phyloP scores from a whole-genome alignment of 2,888 invertebrate genomes.

The Diadegma fenestrale region DNA sequence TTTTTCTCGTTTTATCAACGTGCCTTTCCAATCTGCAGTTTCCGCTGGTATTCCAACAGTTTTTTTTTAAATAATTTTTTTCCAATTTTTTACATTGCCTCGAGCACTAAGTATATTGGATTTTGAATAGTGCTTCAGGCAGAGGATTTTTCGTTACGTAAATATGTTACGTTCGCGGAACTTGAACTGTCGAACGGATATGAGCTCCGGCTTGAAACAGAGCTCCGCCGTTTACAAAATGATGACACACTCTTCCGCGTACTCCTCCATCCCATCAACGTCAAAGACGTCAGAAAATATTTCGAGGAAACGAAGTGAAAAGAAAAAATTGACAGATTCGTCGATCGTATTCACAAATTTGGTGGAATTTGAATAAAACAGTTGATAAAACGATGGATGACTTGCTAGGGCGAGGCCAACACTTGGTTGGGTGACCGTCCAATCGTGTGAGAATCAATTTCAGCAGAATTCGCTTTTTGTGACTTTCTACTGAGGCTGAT shows the following conservation, averaged over 20 bases:
- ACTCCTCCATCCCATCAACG: neutral
- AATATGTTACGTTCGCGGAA: neutral
- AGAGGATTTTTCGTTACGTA: neutral
- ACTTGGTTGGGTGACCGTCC: no score
- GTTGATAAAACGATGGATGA: no score
- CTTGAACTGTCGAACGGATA: neutral
- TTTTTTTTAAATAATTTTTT: neutral
- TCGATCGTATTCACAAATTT: neutral
- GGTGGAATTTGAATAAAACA: no score
- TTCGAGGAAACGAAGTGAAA: no score
- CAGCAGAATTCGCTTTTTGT: no score
- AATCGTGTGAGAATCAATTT: no score
- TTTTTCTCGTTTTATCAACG: neutral
- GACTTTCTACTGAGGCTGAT: no score
- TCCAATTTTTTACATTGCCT: neutral
- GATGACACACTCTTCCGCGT: neutral
- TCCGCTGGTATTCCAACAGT: neutral
- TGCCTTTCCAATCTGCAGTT: neutral
- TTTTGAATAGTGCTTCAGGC: neutral
- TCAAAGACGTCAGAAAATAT: neutral
- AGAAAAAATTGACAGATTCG: no score
- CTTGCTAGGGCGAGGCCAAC: no score
- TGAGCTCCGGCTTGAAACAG: neutral
- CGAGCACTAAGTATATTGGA: neutral
- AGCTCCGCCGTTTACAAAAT: neutral